phyloP scores from a whole-genome alignment of 2,888 invertebrate species.

The Zaprionus bogoriensis region DNA sequence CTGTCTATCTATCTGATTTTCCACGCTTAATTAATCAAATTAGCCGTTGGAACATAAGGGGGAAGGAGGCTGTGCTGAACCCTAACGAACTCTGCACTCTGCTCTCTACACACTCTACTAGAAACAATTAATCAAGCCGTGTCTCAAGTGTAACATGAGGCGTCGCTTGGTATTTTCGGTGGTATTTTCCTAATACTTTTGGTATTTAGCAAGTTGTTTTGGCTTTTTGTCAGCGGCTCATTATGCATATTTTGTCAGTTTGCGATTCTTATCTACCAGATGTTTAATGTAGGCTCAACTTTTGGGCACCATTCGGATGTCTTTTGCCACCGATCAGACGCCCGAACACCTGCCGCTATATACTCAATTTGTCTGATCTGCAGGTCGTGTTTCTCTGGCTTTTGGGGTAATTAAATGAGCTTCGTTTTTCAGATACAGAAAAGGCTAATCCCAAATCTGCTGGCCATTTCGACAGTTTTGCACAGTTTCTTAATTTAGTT shows the following conservation, averaged over 20 bases:
- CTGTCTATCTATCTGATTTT: conserved; percentile 9
- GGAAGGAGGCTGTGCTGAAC: conserved; percentile 24
- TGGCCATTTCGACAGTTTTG: conserved; percentile 29
- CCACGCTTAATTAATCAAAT: conserved; percentile 66
- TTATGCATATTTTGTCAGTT: conserved; percentile 32
- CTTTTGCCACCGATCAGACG: not conserved
- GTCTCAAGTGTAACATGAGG: conserved; percentile 70
- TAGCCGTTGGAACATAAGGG: too few species aligned
- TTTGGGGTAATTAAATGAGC: conserved; percentile 44
- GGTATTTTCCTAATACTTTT: conserved; percentile 35
- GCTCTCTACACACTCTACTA: conserved; percentile 17
- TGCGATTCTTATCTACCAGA: conserved; percentile 40
- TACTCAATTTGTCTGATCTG: conserved; percentile 32
- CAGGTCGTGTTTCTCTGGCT: conserved; percentile 10
- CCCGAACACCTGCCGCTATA: conserved; percentile 35
- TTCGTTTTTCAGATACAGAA: conserved; percentile 18
- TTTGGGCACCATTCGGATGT: conserved; percentile 9
- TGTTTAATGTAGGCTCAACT: conserved; percentile 44
- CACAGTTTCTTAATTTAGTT: conserved; percentile 28
- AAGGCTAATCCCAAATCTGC: conserved; percentile 23
- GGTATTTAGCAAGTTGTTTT: conserved; percentile 51
- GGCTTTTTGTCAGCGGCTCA: conserved; percentile 15
- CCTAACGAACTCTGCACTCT: conserved; percentile 35
- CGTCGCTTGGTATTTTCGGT: conserved; percentile 38
- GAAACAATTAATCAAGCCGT: conserved; percentile 62